Base-by-base conservation (phyloP, 2,113 vertebrate species). In the Vidua macroura region DNA sequence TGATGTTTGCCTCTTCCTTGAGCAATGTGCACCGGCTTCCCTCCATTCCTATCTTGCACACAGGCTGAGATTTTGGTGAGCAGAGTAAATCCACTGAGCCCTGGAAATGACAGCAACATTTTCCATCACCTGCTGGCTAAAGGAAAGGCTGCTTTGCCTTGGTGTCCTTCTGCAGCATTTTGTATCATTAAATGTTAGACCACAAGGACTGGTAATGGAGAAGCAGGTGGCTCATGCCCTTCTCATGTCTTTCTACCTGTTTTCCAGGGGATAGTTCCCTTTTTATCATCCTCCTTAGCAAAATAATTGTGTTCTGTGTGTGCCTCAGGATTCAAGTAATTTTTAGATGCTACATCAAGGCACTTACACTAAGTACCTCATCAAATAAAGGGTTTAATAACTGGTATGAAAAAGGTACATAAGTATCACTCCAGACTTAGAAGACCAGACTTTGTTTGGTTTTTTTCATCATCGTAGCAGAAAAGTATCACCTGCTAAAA, bases 381-480 rank as follows among this genome's bases (percentile, higher is more conserved):
- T 73, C 73, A 93, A 70, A 79, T 58, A 58, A 93, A 73, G 35
- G 28, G 27, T 80, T 84, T 93, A 92, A 86, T 68, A 79, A 83
- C 23, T 49, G 63, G 20, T 6, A 82, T 30, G 46, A 73, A 60
- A 33, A 85, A 46, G 18, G 67, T 35, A 83, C 33, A 49, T 56
- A 84, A 69, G 76, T 52, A 83, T 37, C 70, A 30, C 59, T 69
- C 37, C 76, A 86, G 78, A 83, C 46, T 68, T 25, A 51, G 53
- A 69, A 73, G 51, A 66, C 2, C 37, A 90, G 55, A 22, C 20
- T 89, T 81, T 68, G 17, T 7, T 76, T 59, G 63, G 31, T 10
- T 37, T 46, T 84, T 63, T 80, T 55, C 25, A 83, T 55, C 22
- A 82, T 49, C 4, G 3, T 37, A 80, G 37, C 17, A 83, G 37